These are phyloP conservation scores for Morpho deidamia DNA, from an alignment of 2,888 invertebrate species.

Conservation along the genomic window DNA sequence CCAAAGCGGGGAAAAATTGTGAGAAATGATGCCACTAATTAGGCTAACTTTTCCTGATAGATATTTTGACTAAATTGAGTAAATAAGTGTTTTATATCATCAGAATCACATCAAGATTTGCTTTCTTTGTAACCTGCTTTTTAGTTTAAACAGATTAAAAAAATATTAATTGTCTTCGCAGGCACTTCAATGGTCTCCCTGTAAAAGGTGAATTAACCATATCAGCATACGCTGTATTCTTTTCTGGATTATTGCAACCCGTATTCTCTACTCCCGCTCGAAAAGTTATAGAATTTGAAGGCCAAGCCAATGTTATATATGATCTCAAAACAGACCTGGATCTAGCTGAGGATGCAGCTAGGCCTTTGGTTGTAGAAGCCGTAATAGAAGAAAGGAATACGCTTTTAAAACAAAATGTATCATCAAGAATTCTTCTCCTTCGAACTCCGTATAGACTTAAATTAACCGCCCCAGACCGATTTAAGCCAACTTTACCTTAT, in stretches of 20 bases:
- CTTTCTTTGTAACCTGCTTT: no score
- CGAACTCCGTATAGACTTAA: constrained; percentile 80
- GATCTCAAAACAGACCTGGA: constrained; percentile 86
- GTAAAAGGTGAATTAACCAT: constrained; percentile 92
- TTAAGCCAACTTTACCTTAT: constrained; percentile 92
- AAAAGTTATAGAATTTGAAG: constrained; percentile 83
- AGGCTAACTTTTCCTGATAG: no score
- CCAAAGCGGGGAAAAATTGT: neutral
- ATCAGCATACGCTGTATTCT: constrained; percentile 89
- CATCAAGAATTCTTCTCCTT: constrained; percentile 80
- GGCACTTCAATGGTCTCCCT: constrained; percentile 91
- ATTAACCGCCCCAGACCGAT: constrained; percentile 89
- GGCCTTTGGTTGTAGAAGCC: constrained; percentile 91
- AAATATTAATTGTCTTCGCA: constrained; percentile 36
- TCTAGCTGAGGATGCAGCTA: constrained; percentile 86
- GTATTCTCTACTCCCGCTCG: constrained; percentile 85
- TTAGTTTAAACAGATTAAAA: no score
- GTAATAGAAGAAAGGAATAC: constrained; percentile 94
- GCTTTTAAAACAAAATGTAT: constrained; percentile 88
- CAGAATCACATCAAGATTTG: neutral
- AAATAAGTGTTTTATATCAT: neutral
- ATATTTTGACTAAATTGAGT: no score
- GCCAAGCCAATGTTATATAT: constrained; percentile 84
- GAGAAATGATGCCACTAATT: no score
- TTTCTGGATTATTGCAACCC: constrained; percentile 87